Base-by-base conservation (phyloP, 2,888 invertebrate genomes). In the Aspidiotus rigidus region DNA sequence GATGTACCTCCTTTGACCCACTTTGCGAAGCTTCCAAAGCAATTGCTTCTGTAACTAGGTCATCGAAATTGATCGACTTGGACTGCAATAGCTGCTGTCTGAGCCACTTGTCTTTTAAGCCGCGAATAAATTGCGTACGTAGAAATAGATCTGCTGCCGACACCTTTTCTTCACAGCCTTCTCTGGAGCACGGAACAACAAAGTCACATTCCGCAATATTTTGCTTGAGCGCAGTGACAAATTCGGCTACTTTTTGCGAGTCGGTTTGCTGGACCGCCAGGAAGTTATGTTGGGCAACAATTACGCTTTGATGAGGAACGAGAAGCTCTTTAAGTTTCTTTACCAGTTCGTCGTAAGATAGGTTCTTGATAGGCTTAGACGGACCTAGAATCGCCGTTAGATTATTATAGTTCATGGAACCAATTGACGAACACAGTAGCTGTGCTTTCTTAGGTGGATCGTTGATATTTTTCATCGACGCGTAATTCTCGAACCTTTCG, bases 401-500 rank as follows among this genome's bases (percentile, higher is more conserved):
- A 17, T 17, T 57, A 55, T 71, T 72, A 44, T 71, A 72, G 53
- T 72, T 71, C 1, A 10, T 44, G 9, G 55, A 16, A 2, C 72
- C 71, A 1, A 72, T 70, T 49, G 71, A 72, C n/a, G 55, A 28
- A 39, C 59, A 39, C 6, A 71, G 60, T 13, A 71, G 16, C 44
- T 71, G 71, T 28, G 70, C 69, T 57, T 69, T 70, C 17, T 66
- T 71, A 9, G 39, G 41, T 40, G 71, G 42, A 15, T 66, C 54
- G 13, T 59, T 59, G 59, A 72, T 64, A 16, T 61, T 56, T 39
- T 70, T 64, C 44, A 71, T 56, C 11, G 40, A n/a, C 16, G n/a
- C 0, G 17, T 71, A 62, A 41, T 71, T 72, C n/a, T 71, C 66
- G 54, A 72, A 72, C 0, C 70, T 40, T 59, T 72, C 72, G 1